Evolutionary conservation across 2,113 vertebrate species (phyloP).

Genomic region (Aptenodytes patagonicus): DNA sequence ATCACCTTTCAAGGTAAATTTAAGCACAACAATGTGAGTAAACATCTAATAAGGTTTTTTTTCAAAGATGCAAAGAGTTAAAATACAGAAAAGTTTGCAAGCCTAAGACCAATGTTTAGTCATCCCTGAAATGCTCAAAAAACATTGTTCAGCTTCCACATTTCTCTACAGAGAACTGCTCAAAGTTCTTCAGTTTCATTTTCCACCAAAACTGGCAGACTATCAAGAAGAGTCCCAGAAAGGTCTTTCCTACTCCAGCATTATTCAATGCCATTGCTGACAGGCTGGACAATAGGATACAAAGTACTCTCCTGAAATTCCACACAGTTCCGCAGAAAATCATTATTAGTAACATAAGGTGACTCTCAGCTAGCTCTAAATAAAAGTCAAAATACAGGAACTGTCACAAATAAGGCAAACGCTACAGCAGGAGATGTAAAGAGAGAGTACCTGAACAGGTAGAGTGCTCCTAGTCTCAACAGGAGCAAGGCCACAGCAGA

Average conservation of each 20-base stretch:
- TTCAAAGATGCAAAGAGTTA: background rate
- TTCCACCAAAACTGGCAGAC: background rate
- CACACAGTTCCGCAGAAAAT: background rate
- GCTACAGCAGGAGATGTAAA: background rate
- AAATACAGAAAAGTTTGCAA: background rate
- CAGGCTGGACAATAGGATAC: background rate
- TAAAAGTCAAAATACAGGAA: background rate
- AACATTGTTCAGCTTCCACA: fast-evolving
- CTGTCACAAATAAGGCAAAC: background rate
- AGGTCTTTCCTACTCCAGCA: background rate
- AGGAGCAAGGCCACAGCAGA: background rate
- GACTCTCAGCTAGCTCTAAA: background rate
- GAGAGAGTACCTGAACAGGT: background rate
- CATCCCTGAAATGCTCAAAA: background rate
- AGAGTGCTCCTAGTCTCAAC: background rate
- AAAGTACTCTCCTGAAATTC: background rate
- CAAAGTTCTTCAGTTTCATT: background rate
- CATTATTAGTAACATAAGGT: background rate
- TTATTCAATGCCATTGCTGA: background rate
- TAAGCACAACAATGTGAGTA: background rate
- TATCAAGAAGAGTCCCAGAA: background rate
- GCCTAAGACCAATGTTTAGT: background rate
- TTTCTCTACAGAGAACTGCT: background rate
- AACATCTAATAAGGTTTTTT: background rate
- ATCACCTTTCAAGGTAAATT: background rate